A percentile compares a stretch with the other conserved stretches of the same genome.
phyloP scores from a whole-genome alignment of 2,113 vertebrate species.

The Nematolebias whitei region DNA sequence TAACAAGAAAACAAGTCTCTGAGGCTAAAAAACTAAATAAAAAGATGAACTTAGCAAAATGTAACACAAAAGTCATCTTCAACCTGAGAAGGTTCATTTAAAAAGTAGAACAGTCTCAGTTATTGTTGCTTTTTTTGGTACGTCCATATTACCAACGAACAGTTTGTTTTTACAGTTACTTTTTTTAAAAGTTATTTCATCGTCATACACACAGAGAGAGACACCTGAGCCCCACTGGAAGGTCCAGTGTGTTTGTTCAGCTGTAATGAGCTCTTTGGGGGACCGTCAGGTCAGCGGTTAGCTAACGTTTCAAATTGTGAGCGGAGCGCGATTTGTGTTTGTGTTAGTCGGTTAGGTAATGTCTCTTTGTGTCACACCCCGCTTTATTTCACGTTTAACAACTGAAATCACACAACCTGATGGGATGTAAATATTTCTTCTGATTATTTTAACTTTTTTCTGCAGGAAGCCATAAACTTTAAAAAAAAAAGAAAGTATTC shows the following conservation, averaged over 20 bases:
- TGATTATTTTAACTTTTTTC: no score
- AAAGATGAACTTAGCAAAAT: no score
- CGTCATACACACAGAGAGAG: slow-evolving; percentile 24
- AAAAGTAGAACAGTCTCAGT: no score
- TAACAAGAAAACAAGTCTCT: slow-evolving; percentile 1
- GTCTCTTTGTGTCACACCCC: slow-evolving; percentile 39
- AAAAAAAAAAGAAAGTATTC: no score
- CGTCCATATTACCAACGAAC: background rate
- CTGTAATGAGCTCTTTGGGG: slow-evolving; percentile 63
- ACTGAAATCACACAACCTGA: slow-evolving; percentile 28
- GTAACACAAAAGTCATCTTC: no score
- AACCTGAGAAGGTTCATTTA: no score
- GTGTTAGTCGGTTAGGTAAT: slow-evolving; percentile 55
- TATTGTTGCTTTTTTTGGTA: no score
- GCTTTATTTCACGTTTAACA: slow-evolving; percentile 18
- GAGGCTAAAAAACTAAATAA: no score
- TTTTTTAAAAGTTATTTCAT: no score
- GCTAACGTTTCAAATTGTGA: slow-evolving; percentile 56
- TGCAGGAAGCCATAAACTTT: no score
- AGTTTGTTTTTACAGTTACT: slow-evolving; percentile 35
- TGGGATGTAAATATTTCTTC: background rate
- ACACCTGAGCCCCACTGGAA: slow-evolving; percentile 51
- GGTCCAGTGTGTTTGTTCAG: slow-evolving; percentile 63
- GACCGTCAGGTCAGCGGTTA: slow-evolving; percentile 50
- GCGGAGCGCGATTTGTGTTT: background rate